Percentiles rank a stretch among this genome's conserved stretches.
Evolutionary conservation across 2,113 vertebrate genomes (phyloP).

Genomic region (Hirundichthys speculiger): DNA sequence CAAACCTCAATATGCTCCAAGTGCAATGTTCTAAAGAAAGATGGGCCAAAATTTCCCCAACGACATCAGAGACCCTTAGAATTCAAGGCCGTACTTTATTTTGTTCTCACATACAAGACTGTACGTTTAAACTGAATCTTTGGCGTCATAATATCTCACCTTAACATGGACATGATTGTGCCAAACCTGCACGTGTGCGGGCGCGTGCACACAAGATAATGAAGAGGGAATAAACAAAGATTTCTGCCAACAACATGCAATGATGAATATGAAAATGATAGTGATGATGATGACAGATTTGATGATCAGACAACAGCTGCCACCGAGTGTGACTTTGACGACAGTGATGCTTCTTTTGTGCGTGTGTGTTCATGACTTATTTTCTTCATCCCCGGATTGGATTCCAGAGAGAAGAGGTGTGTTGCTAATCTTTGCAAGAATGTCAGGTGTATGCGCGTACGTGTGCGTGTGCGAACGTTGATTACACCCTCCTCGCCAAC

Average conservation of each 20-base stretch:
- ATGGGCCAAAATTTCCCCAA: too few species aligned
- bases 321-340: conserved; percentile 56
- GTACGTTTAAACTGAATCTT: not conserved
- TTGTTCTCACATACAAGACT: not conserved
- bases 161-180: conserved; percentile 10
- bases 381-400: conserved; percentile 68
- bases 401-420: conserved; percentile 74
- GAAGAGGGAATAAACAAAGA: conserved; percentile 42
- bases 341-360: conserved; percentile 58
- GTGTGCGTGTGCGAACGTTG: conserved; percentile 62
- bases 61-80: too few species aligned
- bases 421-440: conserved; percentile 83
- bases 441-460: conserved; percentile 73
- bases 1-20: too few species aligned
- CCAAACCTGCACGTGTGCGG: not conserved
- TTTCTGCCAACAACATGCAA: conserved; percentile 38
- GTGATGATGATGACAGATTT: conserved; percentile 60
- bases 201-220: not conserved
- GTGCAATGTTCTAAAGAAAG: too few species aligned
- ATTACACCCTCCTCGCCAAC: conserved; percentile 78
- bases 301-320: conserved; percentile 65
- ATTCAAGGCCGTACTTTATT: too few species aligned
- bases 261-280: conserved; percentile 55
- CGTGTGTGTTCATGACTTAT: conserved; percentile 55
- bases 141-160: conserved; percentile 5